Percentiles rank a stretch among this genome's conserved stretches.
Conservation (phyloP, 2,113 vertebrate genomes). For the Thinocorus orbignyianus region DNA sequence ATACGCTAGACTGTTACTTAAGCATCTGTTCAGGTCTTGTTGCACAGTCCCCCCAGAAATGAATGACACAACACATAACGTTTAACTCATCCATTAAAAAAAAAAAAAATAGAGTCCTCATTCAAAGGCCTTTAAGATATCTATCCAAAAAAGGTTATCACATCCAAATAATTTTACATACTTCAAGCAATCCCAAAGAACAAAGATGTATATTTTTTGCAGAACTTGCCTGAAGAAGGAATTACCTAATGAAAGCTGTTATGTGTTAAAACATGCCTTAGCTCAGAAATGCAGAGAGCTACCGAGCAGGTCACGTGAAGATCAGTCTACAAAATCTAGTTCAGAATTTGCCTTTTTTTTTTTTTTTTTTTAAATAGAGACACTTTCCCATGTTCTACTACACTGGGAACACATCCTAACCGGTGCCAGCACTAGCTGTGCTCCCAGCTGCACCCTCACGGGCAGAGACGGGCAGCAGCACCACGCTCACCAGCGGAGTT, state of each 20-base stretch:
- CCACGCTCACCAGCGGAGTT: neutral
- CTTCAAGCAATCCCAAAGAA: neutral
- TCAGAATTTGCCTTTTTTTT: neutral
- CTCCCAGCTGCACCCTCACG: neutral
- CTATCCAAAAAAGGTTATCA: neutral
- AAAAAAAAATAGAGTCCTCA: neutral
- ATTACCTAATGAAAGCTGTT: neutral
- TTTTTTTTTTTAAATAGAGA: too few species aligned
- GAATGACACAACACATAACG: neutral
- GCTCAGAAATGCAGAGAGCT: neutral
- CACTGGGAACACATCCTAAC: fast-evolving
- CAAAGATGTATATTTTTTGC: neutral
- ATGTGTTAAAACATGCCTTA: slow-evolving; percentile 24
- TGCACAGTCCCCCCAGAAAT: neutral
- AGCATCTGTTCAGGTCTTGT: neutral
- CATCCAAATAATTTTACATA: neutral
- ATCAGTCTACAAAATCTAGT: neutral
- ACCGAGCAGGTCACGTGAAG: neutral
- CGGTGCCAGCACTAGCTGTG: neutral
- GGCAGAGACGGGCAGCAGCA: neutral
- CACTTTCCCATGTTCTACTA: neutral
- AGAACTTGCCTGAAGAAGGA: neutral
- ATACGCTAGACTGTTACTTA: fast-evolving
- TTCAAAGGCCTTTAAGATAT: neutral
- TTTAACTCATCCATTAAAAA: neutral